Percentiles rank a stretch among this genome's conserved stretches.
These are phyloP conservation scores for Coturnix japonica DNA, from an alignment of 2,113 vertebrate genomes.

Conservation along the genomic window DNA sequence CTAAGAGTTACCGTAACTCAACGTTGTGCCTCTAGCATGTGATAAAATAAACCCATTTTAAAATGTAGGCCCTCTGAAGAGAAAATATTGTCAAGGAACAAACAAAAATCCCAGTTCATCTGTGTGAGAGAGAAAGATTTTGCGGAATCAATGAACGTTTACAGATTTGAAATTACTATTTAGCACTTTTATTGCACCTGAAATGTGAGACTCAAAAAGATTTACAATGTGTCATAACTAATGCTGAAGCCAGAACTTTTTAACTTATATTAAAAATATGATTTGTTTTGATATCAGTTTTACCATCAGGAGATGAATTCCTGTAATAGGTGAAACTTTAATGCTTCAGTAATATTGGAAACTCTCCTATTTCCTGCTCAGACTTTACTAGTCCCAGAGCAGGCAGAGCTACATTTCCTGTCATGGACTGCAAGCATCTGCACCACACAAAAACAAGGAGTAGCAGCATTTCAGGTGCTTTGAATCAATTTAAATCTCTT, in stretches of 20 bases:
- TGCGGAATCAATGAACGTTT: neutral
- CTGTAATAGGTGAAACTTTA: neutral
- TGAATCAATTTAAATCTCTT: neutral
- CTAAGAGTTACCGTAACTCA: neutral
- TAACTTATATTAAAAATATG: neutral
- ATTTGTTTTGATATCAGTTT: rapidly evolving
- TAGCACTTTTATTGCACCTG: neutral
- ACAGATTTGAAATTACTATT: neutral
- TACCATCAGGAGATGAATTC: neutral
- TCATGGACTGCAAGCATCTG: neutral
- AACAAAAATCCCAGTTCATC: neutral
- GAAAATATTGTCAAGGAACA: neutral
- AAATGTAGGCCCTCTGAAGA: neutral
- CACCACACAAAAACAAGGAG: neutral
- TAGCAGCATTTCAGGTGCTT: neutral
- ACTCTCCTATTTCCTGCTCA: neutral
- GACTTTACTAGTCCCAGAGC: neutral
- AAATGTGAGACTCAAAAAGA: neutral
- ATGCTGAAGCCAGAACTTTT: neutral
- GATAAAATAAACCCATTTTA: neutral
- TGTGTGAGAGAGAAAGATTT: neutral
- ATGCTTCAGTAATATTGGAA: neutral
- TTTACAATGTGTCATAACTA: neutral
- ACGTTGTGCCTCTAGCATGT: neutral
- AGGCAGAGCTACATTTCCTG: neutral